Evolutionary conservation across 2,888 invertebrate genomes (phyloP).

Genomic region (Fragum sueziense): DNA sequence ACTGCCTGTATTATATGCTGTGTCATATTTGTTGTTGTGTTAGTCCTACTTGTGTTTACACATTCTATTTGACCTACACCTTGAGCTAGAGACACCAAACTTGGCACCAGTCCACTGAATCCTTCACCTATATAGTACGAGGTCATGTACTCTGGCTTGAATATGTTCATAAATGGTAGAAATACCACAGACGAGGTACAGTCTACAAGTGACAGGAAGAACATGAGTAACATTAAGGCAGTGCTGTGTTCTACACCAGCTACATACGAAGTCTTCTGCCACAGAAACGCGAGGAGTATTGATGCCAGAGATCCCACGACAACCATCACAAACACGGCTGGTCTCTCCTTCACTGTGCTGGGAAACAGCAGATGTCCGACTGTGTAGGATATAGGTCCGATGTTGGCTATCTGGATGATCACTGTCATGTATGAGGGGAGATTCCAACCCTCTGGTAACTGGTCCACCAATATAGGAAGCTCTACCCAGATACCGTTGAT

Average conservation of each 20-base stretch:
- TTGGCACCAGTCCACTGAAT: slow-evolving; percentile 88
- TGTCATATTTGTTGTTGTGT: slow-evolving; percentile 82
- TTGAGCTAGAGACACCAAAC: slow-evolving; percentile 90
- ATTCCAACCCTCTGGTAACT: slow-evolving; percentile 93
- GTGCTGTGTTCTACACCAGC: slow-evolving; percentile 78
- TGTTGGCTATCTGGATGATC: slow-evolving; percentile 91
- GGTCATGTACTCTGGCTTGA: slow-evolving; percentile 88
- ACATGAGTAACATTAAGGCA: slow-evolving; percentile 86
- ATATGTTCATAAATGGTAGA: slow-evolving; percentile 90
- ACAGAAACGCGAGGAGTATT: slow-evolving; percentile 83
- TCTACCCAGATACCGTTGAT: slow-evolving; percentile 95
- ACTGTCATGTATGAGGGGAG: slow-evolving; percentile 92
- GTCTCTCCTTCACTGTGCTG: slow-evolving; percentile 74
- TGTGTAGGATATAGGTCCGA: slow-evolving; percentile 87
- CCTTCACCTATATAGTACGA: slow-evolving; percentile 87
- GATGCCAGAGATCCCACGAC: slow-evolving; percentile 82
- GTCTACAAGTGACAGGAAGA: slow-evolving; percentile 89
- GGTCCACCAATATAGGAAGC: slow-evolving; percentile 91
- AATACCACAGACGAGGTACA: slow-evolving; percentile 94
- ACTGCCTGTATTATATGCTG: slow-evolving; percentile 64
- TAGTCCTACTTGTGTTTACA: slow-evolving; percentile 57
- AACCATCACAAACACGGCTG: slow-evolving; percentile 83
- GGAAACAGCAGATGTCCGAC: slow-evolving; percentile 35
- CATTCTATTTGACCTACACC: slow-evolving; percentile 86
- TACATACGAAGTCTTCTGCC: slow-evolving; percentile 85